Evolutionary conservation across 2,888 invertebrate species (phyloP).

Genomic region (Conistra vaccinii): DNA sequence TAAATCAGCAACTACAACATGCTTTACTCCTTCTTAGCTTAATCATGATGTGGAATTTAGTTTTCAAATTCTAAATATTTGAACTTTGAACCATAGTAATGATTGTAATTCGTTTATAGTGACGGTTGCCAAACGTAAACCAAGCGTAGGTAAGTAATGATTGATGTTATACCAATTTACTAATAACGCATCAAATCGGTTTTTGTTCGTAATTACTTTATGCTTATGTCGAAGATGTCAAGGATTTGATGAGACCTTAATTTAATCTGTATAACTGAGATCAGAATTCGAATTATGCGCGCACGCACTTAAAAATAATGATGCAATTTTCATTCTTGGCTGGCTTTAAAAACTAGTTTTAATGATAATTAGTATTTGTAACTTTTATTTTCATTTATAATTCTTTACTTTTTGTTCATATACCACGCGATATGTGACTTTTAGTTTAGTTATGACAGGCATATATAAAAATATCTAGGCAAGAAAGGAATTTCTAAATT

Average conservation of each 20-base stretch:
- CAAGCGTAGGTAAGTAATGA: constrained; percentile 45
- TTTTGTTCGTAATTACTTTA: constrained; percentile 71
- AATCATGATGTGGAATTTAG: neutral
- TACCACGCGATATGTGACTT: neutral
- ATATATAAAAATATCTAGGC: neutral
- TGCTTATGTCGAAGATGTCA: constrained; percentile 61
- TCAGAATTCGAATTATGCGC: constrained; percentile 27
- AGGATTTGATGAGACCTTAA: constrained; percentile 73
- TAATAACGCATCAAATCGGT: constrained; percentile 63
- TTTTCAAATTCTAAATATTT: constrained; percentile 31
- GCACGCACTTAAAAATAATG: constrained; percentile 40
- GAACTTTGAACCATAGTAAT: constrained; percentile 24
- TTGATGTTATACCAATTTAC: constrained; percentile 64
- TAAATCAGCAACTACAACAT: neutral
- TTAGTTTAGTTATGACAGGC: too few relatives aligned
- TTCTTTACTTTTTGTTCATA: neutral
- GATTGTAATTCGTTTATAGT: constrained; percentile 35
- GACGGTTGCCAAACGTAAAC: constrained; percentile 24
- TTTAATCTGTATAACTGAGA: constrained; percentile 57
- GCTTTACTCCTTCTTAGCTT: neutral
- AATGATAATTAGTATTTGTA: constrained; percentile 11
- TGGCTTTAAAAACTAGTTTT: constrained; percentile 29
- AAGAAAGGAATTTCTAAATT: neutral
- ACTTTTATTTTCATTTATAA: constrained; percentile 10
- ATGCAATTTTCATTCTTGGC: constrained; percentile 49